phyloP scores from a whole-genome alignment of 1,140 invertebrate genomes.

The Drosophila kikkawai region DNA sequence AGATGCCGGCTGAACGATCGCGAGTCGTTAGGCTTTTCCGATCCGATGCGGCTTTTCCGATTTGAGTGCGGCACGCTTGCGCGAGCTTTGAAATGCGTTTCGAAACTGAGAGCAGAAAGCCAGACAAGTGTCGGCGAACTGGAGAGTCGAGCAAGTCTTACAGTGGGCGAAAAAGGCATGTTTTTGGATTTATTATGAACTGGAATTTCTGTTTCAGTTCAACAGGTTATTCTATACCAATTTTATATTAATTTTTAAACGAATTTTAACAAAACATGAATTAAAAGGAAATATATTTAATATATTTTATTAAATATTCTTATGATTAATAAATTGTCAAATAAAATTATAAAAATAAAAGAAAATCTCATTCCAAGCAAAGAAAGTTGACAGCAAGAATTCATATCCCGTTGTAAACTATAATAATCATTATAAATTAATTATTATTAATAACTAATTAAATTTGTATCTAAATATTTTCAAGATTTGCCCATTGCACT shows the following conservation, averaged over 20 bases:
- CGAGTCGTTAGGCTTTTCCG: conserved; percentile 23
- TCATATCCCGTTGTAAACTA: no score
- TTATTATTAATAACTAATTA: not conserved
- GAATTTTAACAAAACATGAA: no score
- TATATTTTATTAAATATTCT: no score
- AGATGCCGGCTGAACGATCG: conserved; percentile 44
- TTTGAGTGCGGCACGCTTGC: conserved; percentile 41
- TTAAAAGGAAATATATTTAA: no score
- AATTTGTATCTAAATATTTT: not conserved
- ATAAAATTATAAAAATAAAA: no score
- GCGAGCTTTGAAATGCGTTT: conserved; percentile 68
- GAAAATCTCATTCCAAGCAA: no score
- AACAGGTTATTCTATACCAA: no score
- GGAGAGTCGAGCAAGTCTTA: conserved; percentile 27
- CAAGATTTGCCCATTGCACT: not conserved
- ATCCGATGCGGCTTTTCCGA: conserved; percentile 19
- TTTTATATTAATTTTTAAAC: no score
- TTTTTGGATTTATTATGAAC: not conserved
- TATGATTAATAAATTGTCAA: no score
- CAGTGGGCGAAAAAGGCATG: not conserved
- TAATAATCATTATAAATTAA: no score
- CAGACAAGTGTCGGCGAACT: conserved; percentile 61
- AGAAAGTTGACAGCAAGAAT: no score
- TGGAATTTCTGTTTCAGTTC: no score
- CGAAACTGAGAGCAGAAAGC: conserved; percentile 69